These are phyloP conservation scores for Pterostichus madidus DNA, from an alignment of 2,888 invertebrate species.

Conservation along the genomic window DNA sequence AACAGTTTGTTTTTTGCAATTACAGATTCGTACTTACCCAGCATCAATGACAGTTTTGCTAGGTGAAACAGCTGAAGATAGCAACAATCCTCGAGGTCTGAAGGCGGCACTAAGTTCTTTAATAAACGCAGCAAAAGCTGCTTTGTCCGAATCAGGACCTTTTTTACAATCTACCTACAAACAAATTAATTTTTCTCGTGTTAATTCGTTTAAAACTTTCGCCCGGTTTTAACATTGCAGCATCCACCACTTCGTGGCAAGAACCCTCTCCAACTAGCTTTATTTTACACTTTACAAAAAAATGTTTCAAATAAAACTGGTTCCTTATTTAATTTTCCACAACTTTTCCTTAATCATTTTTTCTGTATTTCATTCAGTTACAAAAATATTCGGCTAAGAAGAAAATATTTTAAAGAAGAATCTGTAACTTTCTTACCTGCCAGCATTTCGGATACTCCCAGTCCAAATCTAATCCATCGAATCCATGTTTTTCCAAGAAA, in stretches of 20 bases:
- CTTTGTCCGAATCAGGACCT: conserved; percentile 91
- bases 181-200: conserved; percentile 49
- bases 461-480: conserved; percentile 96
- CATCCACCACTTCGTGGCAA: too few relatives aligned
- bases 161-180: conserved; percentile 89
- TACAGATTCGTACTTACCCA: conserved; percentile 74
- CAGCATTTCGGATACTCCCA: conserved; percentile 97
- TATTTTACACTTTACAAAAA: too few relatives aligned
- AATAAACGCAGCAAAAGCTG: conserved; percentile 87
- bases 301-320: too few relatives aligned
- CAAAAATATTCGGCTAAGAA: too few relatives aligned
- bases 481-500: conserved; percentile 89
- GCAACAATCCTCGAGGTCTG: conserved; percentile 78
- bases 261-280: too few relatives aligned
- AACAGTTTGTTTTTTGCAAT: too few relatives aligned
- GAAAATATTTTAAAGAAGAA: neutral
- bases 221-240: too few relatives aligned
- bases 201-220: too few relatives aligned
- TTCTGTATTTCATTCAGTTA: too few relatives aligned
- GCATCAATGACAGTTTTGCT: conserved; percentile 93
- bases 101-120: conserved; percentile 83
- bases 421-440: conserved; percentile 80
- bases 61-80: conserved; percentile 92
- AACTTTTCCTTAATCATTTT: too few relatives aligned
- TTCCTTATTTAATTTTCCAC: too few relatives aligned